Conservation (phyloP, 1,140 invertebrate species). For the Conus ventricosus region DNA sequence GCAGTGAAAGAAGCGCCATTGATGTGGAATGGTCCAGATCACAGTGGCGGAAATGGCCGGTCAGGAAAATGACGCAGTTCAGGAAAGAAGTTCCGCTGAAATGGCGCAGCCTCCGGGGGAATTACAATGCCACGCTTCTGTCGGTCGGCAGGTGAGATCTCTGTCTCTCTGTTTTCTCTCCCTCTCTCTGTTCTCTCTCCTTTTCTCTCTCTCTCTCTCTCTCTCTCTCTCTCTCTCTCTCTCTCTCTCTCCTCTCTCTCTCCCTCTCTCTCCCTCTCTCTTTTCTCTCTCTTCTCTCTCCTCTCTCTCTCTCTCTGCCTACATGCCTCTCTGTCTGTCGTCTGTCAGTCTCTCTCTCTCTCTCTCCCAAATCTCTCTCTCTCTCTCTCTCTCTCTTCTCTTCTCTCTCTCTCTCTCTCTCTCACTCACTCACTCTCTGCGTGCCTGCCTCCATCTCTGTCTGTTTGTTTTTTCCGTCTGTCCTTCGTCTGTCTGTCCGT, state of each 20-base stretch:
- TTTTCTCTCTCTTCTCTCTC: neutral
- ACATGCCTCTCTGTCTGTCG: no score
- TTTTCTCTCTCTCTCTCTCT: neutral
- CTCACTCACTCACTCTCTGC: neutral
- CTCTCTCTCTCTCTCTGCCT: no score
- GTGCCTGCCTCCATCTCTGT: no score
- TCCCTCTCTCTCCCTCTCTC: neutral
- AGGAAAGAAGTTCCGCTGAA: constrained; percentile 47
- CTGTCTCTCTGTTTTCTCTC: no score
- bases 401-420: neutral
- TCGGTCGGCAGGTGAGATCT: constrained; percentile 40
- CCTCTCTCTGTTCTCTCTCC: neutral
- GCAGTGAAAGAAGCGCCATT: no score
- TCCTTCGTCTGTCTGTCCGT: no score
- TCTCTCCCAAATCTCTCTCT: no score
- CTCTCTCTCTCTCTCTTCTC: neutral
- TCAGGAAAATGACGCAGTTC: constrained; percentile 51
- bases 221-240: neutral
- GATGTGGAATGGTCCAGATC: constrained; percentile 39
- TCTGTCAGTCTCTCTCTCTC: neutral
- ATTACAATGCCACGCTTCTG: constrained; percentile 51
- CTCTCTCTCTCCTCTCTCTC: neutral
- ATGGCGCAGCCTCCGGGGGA: constrained; percentile 59
- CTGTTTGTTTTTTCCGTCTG: no score
- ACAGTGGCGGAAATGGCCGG: constrained; percentile 58